A percentile compares a stretch with the other conserved stretches of the same genome.
These are phyloP conservation scores for Lordiphosa clarofinis DNA, from an alignment of 1,140 invertebrate species.

Conservation along the genomic window DNA sequence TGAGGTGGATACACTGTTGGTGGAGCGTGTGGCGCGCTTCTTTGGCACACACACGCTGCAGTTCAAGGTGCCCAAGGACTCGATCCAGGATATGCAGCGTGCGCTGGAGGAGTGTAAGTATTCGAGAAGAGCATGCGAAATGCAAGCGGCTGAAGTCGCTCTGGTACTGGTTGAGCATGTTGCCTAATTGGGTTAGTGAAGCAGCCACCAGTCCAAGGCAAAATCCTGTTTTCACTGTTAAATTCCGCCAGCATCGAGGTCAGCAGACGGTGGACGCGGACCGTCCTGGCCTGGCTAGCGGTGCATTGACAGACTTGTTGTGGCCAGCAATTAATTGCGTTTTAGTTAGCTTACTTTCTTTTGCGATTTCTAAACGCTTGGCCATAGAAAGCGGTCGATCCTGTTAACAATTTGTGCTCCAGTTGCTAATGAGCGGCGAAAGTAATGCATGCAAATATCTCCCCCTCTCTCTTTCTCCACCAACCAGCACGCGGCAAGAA, in stretches of 20 bases:
- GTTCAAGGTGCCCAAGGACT: conserved; percentile 86
- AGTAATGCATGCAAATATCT: conserved; percentile 49
- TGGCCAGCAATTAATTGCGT: conserved; percentile 56
- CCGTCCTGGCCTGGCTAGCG: conserved; percentile 33
- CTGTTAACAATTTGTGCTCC: conserved; percentile 71
- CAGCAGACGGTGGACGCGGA: conserved; percentile 25
- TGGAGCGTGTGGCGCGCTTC: conserved; percentile 87
- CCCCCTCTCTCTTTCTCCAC: no score
- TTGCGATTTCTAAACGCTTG: conserved; percentile 60
- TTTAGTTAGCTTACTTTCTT: conserved; percentile 73
- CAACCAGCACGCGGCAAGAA: conserved; percentile 85
- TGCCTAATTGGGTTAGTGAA: conserved; percentile 70
- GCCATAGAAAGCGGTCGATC: conserved; percentile 70
- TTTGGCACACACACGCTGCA: conserved; percentile 89
- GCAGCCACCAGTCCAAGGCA: conserved; percentile 45
- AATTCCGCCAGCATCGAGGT: conserved; percentile 58
- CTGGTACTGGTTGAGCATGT: conserved; percentile 38
- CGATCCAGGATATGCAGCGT: conserved; percentile 85
- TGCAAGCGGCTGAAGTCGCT: background rate
- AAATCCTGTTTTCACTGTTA: conserved; percentile 79
- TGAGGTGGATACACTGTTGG: conserved; percentile 87
- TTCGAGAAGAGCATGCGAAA: conserved; percentile 12
- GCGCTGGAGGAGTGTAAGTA: conserved; percentile 83
- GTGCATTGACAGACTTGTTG: conserved; percentile 63
- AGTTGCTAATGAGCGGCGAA: conserved; percentile 74